A percentile compares a stretch with the other conserved stretches of the same genome.
These are phyloP conservation scores for Neotoma lepida DNA, from an alignment of 2,113 vertebrate genomes.

Conservation along the genomic window DNA sequence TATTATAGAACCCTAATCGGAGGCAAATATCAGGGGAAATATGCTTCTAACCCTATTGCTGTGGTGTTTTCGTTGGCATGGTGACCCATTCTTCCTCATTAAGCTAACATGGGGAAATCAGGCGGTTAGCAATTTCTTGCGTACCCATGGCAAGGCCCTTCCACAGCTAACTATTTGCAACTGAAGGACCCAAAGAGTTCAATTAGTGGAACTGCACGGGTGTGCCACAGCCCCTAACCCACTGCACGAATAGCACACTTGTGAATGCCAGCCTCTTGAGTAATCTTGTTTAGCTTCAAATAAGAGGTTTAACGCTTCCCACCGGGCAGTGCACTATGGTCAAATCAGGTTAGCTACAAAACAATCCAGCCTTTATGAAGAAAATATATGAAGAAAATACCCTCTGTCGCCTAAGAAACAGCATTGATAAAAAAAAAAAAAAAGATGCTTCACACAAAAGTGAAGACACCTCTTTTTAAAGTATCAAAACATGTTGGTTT, in stretches of 20 bases:
- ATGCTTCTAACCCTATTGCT: slow-evolving; percentile 58
- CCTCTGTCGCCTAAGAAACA: slow-evolving; percentile 48
- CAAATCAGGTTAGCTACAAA: slow-evolving; percentile 86
- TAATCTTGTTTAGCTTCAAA: slow-evolving; percentile 90
- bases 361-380: slow-evolving; percentile 86
- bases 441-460: slow-evolving; percentile 46
- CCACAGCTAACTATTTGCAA: slow-evolving; percentile 76
- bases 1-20: slow-evolving; percentile 17
- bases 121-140: slow-evolving; percentile 66
- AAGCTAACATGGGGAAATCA: slow-evolving; percentile 82
- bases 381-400: slow-evolving; percentile 84
- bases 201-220: slow-evolving; percentile 80
- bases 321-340: slow-evolving; percentile 78
- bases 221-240: slow-evolving; percentile 67
- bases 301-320: slow-evolving; percentile 87
- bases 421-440: background rate
- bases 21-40: slow-evolving; percentile 51
- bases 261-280: slow-evolving; percentile 83
- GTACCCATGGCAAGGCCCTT: slow-evolving; percentile 72
- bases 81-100: slow-evolving; percentile 79
- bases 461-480: slow-evolving; percentile 41
- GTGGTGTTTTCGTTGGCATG: slow-evolving; percentile 68
- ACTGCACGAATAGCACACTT: slow-evolving; percentile 82
- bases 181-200: slow-evolving; percentile 81
- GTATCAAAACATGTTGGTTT: slow-evolving; percentile 57